Conservation (phyloP, 2,113 vertebrate species). For the Silurus asotus region DNA sequence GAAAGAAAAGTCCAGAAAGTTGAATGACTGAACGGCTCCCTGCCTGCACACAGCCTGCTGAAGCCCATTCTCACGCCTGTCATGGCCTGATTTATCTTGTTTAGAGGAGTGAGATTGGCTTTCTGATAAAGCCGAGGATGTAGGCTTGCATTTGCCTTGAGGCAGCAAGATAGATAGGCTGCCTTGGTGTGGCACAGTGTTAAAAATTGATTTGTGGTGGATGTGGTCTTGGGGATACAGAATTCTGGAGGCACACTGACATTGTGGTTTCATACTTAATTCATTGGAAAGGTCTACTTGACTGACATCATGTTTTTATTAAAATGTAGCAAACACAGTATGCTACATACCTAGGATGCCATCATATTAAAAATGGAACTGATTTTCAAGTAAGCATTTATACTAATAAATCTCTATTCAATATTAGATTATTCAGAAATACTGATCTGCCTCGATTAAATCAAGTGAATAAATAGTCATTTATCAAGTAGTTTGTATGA, state of each 20-base stretch:
- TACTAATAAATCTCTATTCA: not conserved
- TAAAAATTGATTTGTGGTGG: conserved; percentile 51
- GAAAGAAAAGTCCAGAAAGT: conserved; percentile 29
- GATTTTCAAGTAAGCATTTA: not conserved
- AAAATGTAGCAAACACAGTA: not conserved
- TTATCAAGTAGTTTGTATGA: not conserved
- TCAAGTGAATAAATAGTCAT: not conserved
- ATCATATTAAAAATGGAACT: not conserved
- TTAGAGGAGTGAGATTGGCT: conserved; percentile 53
- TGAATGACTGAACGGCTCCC: conserved; percentile 42
- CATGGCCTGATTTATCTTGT: conserved; percentile 55
- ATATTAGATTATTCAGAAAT: not conserved
- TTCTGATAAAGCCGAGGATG: conserved; percentile 52
- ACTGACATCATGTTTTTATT: not conserved
- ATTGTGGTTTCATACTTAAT: conserved; percentile 39
- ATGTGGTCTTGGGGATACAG: conserved; percentile 41
- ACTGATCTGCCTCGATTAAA: not conserved
- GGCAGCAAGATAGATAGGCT: conserved; percentile 52
- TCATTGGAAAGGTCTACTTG: conserved; percentile 23
- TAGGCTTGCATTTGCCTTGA: conserved; percentile 48
- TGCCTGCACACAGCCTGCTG: conserved; percentile 35
- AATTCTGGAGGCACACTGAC: conserved; percentile 44
- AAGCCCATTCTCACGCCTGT: conserved; percentile 45
- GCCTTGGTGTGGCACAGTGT: conserved; percentile 48
- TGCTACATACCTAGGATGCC: not conserved